Conservation (phyloP, 2,113 vertebrate genomes). For the Phaethon lepturus region DNA sequence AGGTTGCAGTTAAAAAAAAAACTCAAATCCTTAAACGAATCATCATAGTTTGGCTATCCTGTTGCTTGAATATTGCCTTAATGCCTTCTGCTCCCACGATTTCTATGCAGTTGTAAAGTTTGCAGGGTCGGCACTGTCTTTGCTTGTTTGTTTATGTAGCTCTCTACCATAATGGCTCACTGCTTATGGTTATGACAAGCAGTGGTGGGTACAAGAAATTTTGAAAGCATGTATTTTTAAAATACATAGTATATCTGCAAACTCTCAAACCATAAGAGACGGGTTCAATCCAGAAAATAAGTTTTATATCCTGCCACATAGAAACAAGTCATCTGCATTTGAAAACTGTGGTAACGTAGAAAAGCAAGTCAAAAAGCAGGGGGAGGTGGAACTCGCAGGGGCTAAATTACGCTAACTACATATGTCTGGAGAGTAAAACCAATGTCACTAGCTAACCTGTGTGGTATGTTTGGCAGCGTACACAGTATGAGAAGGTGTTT, state of each 20-base stretch:
- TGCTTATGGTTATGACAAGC: neutral
- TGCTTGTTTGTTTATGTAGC: neutral
- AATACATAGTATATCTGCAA: fast-evolving
- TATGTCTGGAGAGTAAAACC: neutral
- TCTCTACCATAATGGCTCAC: fast-evolving
- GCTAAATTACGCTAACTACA: neutral
- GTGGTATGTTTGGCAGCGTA: neutral
- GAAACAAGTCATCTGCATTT: neutral
- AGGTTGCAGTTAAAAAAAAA: neutral
- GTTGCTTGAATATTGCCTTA: neutral
- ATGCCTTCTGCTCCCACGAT: neutral
- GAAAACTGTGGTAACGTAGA: neutral
- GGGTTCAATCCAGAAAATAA: neutral
- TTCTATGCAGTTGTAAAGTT: neutral
- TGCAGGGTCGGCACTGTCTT: neutral
- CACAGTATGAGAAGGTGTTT: neutral
- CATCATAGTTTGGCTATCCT: neutral
- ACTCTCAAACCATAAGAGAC: neutral
- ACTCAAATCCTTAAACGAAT: neutral
- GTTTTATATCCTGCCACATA: neutral
- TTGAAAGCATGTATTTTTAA: neutral
- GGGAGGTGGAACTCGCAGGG: neutral
- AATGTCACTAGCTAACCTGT: neutral
- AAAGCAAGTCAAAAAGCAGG: neutral
- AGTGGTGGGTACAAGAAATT: neutral